These are phyloP conservation scores for Corapipo altera DNA, from an alignment of 2,113 vertebrate species.

Conservation along the genomic window DNA sequence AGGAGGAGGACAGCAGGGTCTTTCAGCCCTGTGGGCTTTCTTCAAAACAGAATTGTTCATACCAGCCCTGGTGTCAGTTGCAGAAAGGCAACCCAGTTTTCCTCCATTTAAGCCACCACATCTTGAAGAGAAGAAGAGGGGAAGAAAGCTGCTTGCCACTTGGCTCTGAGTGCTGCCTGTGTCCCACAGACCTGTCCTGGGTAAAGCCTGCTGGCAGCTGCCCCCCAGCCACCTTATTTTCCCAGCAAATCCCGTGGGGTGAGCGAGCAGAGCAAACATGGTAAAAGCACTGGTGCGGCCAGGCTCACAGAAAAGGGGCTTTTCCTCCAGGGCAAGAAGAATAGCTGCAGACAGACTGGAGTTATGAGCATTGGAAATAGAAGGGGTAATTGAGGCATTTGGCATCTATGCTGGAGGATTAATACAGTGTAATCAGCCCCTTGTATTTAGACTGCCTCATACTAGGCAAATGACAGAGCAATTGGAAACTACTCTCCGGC, in stretches of 20 bases:
- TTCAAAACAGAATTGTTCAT: slow-evolving; percentile 23
- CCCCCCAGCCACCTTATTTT: not conserved
- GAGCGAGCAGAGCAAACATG: rapidly evolving
- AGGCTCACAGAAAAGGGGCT: not conserved
- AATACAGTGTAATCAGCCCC: not conserved
- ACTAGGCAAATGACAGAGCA: not conserved
- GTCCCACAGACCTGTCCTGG: rapidly evolving
- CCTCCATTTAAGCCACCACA: not conserved
- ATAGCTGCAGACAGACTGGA: not conserved
- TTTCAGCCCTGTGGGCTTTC: slow-evolving; percentile 3
- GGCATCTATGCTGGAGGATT: not conserved
- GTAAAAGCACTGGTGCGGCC: rapidly evolving
- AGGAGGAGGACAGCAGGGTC: not conserved
- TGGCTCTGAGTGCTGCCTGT: not conserved
- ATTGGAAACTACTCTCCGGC: not conserved
- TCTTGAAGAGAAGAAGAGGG: not conserved
- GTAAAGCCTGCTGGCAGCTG: not conserved
- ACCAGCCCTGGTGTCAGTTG: not conserved
- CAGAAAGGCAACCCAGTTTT: not conserved
- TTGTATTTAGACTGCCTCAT: not conserved
- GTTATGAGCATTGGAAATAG: not conserved
- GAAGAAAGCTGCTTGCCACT: not conserved
- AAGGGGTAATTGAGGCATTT: not conserved
- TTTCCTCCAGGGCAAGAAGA: not conserved
- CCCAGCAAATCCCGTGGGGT: not conserved